Percentiles rank a stretch among this genome's conserved stretches.
Conservation (phyloP, 2,113 vertebrate species). For the Merops nubicus region DNA sequence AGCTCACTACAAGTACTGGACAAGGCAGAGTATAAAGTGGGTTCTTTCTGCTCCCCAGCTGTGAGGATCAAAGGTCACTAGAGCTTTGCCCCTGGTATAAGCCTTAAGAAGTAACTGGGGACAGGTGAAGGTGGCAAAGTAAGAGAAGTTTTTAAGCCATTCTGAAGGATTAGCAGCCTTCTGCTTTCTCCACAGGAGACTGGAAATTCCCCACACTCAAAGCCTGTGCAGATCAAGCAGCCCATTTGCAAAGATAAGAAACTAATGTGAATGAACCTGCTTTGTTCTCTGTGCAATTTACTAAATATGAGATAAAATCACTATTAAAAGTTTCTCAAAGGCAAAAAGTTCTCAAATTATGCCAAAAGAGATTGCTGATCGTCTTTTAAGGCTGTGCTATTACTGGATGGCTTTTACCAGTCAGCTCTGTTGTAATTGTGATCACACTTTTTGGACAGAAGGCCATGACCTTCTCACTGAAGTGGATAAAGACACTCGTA, state of each 20-base stretch:
- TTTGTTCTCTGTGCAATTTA: background rate
- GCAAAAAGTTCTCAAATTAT: conserved; percentile 18
- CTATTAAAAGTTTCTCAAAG: background rate
- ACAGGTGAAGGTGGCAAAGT: background rate
- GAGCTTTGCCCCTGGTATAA: background rate
- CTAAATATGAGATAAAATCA: background rate
- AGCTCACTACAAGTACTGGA: no score
- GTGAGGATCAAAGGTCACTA: background rate
- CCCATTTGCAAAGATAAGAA: background rate
- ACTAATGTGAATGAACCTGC: background rate
- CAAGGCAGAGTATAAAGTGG: background rate
- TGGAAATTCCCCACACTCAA: background rate
- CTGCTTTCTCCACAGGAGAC: background rate
- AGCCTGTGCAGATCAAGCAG: background rate
- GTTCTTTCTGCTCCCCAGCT: background rate
- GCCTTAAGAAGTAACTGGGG: background rate
- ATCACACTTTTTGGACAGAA: conserved; percentile 7
- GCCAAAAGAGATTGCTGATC: background rate
- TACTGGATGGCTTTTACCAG: background rate
- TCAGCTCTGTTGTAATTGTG: background rate
- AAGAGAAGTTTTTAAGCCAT: background rate
- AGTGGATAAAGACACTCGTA: background rate
- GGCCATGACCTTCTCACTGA: background rate
- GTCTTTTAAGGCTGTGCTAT: background rate
- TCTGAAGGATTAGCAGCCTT: background rate